These are phyloP conservation scores for Dasypolia templi DNA, from an alignment of 2,888 invertebrate species.

Conservation along the genomic window DNA sequence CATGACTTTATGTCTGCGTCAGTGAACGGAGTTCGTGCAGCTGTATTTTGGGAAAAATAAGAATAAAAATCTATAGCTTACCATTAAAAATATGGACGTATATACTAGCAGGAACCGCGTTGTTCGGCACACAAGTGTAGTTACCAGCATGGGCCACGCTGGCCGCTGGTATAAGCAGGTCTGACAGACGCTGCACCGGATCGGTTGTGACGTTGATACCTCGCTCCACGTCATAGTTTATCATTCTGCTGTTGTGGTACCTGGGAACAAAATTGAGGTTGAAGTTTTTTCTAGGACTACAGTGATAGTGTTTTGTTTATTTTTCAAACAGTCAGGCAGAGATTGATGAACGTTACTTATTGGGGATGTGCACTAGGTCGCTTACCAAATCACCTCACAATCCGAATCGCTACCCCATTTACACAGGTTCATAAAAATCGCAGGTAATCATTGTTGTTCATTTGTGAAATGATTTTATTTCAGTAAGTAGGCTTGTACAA, in stretches of 20 bases:
- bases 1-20: neutral
- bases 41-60: neutral
- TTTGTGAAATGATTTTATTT: no score
- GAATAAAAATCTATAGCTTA: neutral
- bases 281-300: neutral
- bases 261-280: constrained; percentile 76
- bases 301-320: neutral
- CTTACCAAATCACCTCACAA: no score
- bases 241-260: constrained; percentile 97
- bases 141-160: constrained; percentile 95
- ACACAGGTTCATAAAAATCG: no score
- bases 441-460: no score
- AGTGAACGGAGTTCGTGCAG: neutral
- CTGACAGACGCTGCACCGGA: constrained; percentile 92
- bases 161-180: constrained; percentile 90
- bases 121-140: constrained; percentile 97
- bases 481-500: no score
- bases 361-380: no score
- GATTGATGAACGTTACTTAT: neutral
- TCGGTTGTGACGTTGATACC: constrained; percentile 97
- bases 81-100: constrained; percentile 92
- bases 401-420: no score
- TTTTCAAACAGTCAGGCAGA: neutral
- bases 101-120: constrained; percentile 96
- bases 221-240: constrained; percentile 96